These are phyloP conservation scores for Hermetia illucens DNA, from an alignment of 1,140 invertebrate genomes.

Conservation along the genomic window DNA sequence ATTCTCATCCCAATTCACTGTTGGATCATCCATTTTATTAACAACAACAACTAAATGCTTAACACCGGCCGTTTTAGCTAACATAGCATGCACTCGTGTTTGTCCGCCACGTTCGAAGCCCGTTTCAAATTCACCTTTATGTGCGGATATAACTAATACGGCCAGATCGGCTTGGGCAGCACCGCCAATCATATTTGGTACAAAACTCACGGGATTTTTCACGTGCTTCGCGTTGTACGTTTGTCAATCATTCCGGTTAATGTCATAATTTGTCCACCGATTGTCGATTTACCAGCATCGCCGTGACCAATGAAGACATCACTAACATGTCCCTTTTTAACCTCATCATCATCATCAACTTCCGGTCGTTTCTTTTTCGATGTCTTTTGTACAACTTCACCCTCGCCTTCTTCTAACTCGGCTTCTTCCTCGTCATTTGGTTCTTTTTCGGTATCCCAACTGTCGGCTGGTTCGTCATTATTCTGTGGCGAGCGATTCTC, in stretches of 20 bases:
- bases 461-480: conserved; percentile 50
- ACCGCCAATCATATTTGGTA: neutral
- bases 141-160: neutral
- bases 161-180: too few species aligned
- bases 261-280: neutral
- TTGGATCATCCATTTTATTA: conserved; percentile 35
- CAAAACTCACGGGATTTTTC: too few species aligned
- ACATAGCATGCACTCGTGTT: neutral
- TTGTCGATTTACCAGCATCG: conserved; percentile 1
- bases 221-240: neutral
- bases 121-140: neutral
- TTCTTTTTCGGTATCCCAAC: conserved; percentile 60
- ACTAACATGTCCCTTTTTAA: conserved; percentile 93
- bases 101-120: neutral
- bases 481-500: too few species aligned
- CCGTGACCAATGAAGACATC: conserved; percentile 98
- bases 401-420: conserved; percentile 38
- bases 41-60: neutral
- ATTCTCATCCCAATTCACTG: conserved; percentile 76
- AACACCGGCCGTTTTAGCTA: neutral
- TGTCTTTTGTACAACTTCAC: conserved; percentile 43
- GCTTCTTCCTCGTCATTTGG: conserved; percentile 50
- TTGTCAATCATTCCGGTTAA: neutral
- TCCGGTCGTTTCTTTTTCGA: conserved; percentile 57
- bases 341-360: conserved; percentile 55